Evolutionary conservation across 2,888 invertebrate species (phyloP), one percentile per base, ranked within the genome.

Genomic region (Polyploca ridens): DNA sequence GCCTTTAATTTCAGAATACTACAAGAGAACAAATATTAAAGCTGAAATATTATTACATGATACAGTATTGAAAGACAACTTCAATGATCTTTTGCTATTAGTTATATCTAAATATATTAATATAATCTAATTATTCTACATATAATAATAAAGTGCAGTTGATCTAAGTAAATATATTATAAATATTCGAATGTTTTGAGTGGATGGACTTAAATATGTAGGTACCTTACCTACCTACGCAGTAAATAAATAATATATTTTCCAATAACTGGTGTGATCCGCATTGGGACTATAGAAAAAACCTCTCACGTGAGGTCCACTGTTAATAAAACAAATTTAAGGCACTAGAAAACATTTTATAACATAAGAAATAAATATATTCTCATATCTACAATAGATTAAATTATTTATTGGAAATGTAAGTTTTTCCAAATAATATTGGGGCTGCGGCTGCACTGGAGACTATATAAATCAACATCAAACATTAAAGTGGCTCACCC

Each of bases 71-170:
- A n/a, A n/a, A n/a, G n/a, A n/a, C n/a, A n/a, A n/a, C n/a, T n/a
- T n/a, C n/a, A n/a, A n/a, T n/a, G n/a, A n/a, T n/a, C n/a, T n/a
- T n/a, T n/a, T n/a, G n/a, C n/a, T n/a, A n/a, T n/a, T n/a, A n/a
- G n/a, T n/a, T n/a, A n/a, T n/a, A n/a, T n/a, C n/a, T n/a, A n/a
- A n/a, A n/a, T n/a, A n/a, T n/a, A n/a, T n/a, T n/a, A n/a, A 60
- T 62, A 68, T 67, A 49, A 54, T 2, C 4, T 13, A 41, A 41
- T 54, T 10, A 54, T 19, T 54, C 54, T 54, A 46, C 6, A 41
- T n/a, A n/a, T n/a, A n/a, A 46, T 14, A 5, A 16, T 5, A 49
- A 1, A 54, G 49, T 54, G 49, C 19, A 54, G 19, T 54, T 54
- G 19, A 19, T 46, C 54, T 19, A 54, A 8, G 6, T 49, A 49